Conservation (phyloP, 2,888 invertebrate species). For the Rosalia funebris region DNA sequence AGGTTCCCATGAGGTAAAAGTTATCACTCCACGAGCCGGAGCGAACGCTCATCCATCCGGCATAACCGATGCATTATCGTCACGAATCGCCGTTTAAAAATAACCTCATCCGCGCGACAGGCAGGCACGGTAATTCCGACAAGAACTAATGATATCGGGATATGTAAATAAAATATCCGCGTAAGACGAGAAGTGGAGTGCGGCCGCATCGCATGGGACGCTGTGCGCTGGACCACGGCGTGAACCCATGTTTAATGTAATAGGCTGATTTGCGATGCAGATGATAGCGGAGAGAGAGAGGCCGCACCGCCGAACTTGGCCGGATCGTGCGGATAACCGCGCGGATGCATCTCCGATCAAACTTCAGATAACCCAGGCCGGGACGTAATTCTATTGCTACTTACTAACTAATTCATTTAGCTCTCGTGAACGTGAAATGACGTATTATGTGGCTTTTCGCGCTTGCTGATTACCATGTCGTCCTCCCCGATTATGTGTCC, state of each 20-base stretch:
- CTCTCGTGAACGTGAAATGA: conserved; percentile 9
- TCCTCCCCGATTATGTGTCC: neutral
- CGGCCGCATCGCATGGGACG: conserved; percentile 27
- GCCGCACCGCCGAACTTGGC: conserved; percentile 41
- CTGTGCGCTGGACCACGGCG: conserved; percentile 51
- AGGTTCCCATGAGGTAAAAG: too few relatives aligned
- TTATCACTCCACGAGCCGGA: too few relatives aligned
- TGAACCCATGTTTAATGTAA: conserved; percentile 59
- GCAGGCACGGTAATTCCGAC: conserved; percentile 55
- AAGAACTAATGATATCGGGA: conserved; percentile 57
- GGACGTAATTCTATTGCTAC: conserved; percentile 38
- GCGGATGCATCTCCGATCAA: conserved; percentile 42
- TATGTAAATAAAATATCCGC: conserved; percentile 58
- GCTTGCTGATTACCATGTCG: conserved; percentile 3
- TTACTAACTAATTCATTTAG: conserved; percentile 29
- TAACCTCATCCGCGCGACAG: conserved; percentile 39
- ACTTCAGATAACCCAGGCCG: conserved; percentile 41
- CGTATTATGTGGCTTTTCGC: conserved; percentile 6
- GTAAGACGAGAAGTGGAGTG: conserved; percentile 49
- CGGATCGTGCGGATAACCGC: conserved; percentile 47
- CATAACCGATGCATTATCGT: conserved; percentile 25
- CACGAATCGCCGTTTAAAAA: conserved; percentile 25
- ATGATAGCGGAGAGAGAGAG: conserved; percentile 37
- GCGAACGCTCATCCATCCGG: too few relatives aligned
- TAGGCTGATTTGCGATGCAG: conserved; percentile 56